phyloP scores from a whole-genome alignment of 2,888 invertebrate genomes.

The Dendrolimus pini region DNA sequence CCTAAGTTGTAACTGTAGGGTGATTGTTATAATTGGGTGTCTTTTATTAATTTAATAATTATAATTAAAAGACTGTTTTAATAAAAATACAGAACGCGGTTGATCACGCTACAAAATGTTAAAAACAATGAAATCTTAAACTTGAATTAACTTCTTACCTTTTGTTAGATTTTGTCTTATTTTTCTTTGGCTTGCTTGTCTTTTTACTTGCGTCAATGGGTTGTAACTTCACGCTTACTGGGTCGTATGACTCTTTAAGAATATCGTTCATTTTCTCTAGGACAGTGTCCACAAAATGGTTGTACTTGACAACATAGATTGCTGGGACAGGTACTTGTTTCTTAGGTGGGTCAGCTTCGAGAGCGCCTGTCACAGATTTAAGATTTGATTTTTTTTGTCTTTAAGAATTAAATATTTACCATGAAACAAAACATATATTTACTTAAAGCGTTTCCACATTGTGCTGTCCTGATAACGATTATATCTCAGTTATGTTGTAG shows the following conservation, averaged over 20 bases:
- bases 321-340: conserved; percentile 75
- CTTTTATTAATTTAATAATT: too few relatives aligned
- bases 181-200: conserved; percentile 65
- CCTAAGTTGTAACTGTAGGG: too few relatives aligned
- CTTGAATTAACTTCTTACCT: conserved; percentile 31
- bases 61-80: too few relatives aligned
- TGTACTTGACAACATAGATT: conserved; percentile 87
- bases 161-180: conserved; percentile 54
- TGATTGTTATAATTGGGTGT: too few relatives aligned
- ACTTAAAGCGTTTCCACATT: too few relatives aligned
- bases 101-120: too few relatives aligned
- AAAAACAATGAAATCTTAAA: too few relatives aligned
- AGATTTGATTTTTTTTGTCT: background rate
- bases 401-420: too few relatives aligned
- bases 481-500: too few relatives aligned
- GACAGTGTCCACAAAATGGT: conserved; percentile 90
- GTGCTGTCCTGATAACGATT: too few relatives aligned
- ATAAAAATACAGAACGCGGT: too few relatives aligned
- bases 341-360: conserved; percentile 53
- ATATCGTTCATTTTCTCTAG: conserved; percentile 89
- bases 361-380: conserved; percentile 54
- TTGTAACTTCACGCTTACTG: conserved; percentile 86
- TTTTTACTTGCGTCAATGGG: conserved; percentile 74
- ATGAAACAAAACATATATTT: too few relatives aligned
- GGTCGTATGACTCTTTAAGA: conserved; percentile 87